These are phyloP conservation scores for Laticauda laticaudata DNA, from an alignment of 2,113 vertebrate species.

Conservation along the genomic window DNA sequence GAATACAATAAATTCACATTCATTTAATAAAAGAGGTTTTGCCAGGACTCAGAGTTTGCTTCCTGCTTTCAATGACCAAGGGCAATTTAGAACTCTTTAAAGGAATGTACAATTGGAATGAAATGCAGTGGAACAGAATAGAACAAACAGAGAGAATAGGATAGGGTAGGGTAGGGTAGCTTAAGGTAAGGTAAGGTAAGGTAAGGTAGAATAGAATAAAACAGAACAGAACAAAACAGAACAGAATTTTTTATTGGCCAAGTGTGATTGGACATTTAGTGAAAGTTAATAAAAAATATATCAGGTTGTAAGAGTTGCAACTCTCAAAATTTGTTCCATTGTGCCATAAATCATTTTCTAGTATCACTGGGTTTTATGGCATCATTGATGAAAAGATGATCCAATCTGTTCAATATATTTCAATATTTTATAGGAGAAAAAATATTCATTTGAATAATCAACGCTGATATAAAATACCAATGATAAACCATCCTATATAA, in stretches of 20 bases:
- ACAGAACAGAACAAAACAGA: too few species aligned
- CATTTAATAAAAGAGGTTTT: too few species aligned
- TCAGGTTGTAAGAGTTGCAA: not conserved
- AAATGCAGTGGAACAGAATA: not conserved
- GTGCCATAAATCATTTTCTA: not conserved
- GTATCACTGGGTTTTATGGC: not conserved
- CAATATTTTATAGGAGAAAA: not conserved
- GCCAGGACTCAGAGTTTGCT: too few species aligned
- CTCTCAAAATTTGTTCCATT: not conserved
- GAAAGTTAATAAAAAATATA: not conserved
- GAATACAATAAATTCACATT: too few species aligned
- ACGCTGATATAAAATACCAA: not conserved
- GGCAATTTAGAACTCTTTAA: not conserved
- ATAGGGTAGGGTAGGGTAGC: too few species aligned
- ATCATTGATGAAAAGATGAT: not conserved
- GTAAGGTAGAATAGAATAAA: too few species aligned
- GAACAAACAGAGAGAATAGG: too few species aligned
- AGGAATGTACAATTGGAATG: not conserved
- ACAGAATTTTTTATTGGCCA: not conserved
- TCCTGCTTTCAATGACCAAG: not conserved
- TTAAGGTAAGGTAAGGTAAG: accelerated
- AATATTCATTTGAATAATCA: not conserved
- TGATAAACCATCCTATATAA: not conserved
- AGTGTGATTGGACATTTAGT: not conserved
- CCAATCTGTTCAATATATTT: not conserved